phyloP scores from a whole-genome alignment of 2,113 vertebrate genomes.

The Anolis carolinensis region DNA sequence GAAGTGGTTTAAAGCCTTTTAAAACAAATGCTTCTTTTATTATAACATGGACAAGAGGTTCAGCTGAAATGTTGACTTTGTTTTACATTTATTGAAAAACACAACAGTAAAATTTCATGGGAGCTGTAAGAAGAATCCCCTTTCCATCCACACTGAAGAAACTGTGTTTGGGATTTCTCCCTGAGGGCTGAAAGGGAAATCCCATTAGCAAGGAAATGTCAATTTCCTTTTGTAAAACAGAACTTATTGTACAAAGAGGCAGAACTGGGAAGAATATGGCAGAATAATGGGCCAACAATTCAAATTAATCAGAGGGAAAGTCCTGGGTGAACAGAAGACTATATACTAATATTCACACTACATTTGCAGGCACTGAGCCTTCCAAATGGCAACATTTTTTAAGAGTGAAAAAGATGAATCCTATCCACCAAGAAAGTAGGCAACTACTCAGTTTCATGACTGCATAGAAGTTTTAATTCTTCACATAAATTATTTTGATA shows the following conservation, averaged over 20 bases:
- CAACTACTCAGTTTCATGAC: conserved; percentile 21
- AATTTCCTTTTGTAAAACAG: conserved; percentile 40
- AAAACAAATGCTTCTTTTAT: conserved; percentile 61
- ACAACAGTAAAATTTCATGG: conserved; percentile 60
- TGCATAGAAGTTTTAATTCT: not conserved
- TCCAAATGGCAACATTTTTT: conserved; percentile 43
- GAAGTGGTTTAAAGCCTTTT: conserved; percentile 41
- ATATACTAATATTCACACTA: conserved; percentile 15
- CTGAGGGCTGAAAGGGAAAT: conserved; percentile 46
- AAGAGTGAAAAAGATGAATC: conserved; percentile 29
- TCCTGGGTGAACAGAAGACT: not conserved
- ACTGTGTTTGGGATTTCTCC: conserved; percentile 49
- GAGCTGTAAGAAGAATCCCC: conserved; percentile 53
- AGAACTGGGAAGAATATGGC: conserved; percentile 47
- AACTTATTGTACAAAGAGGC: conserved; percentile 36
- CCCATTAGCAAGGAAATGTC: conserved; percentile 62
- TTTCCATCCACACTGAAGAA: conserved; percentile 63
- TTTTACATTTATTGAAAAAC: conserved; percentile 51
- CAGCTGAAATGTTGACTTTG: conserved; percentile 56
- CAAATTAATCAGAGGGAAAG: conserved; percentile 40
- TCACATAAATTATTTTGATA: not conserved
- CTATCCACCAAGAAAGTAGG: conserved; percentile 30
- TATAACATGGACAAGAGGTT: conserved; percentile 51
- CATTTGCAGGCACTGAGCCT: conserved; percentile 51
- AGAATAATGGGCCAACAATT: conserved; percentile 38